Evolutionary conservation across 2,888 invertebrate species (phyloP), one percentile per base, ranked within the genome.

Genomic region (Lucinisca nassula): DNA sequence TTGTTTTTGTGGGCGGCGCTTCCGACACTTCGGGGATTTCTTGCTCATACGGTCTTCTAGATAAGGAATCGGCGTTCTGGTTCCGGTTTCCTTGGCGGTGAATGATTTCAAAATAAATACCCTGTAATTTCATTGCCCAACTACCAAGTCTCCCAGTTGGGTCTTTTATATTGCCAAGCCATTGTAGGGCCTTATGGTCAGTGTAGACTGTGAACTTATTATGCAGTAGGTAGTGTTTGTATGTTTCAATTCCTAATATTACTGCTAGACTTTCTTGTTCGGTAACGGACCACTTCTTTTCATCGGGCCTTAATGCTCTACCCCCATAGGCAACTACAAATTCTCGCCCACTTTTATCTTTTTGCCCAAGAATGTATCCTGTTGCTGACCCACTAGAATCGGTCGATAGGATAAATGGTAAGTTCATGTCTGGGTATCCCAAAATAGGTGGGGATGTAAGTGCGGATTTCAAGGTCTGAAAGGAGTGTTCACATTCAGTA

Each of bases 51-150:
- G 14, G n/a, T 3, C 74, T n/a, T 51, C 85, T 8, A 3, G 78
- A 74, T 35, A 85, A 32, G 24, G 78, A 78, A 24, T 82, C 85
- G 17, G 85, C 72, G 72, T 70, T 79, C 21, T 78, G 30, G n/a
- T 73, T 82, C 12, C 21, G 27, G 30, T 70, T 86, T 17, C 70
- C 83, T 30, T 74, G 51, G 24, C 79, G 49, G 74, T 83, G 49
- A 27, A 45, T 49, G 14, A 88, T 75, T 10, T 78, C 75, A 88
- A 72, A 90, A 21, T 85, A 73, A 70, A 85, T 84, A 10, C 87
- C 76, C 51, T 90, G 87, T 1, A 90, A 51, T 51, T 84, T 82
- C 0, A 89, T 32, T 2, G 89, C 82, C 90, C 89, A 89, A 67
- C 89, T 40, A 32, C 85, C 87, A 27, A 90, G 58, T n/a, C 79